These are phyloP conservation scores for Hoplodrina ambigua DNA, from an alignment of 2,888 invertebrate species.

Conservation along the genomic window DNA sequence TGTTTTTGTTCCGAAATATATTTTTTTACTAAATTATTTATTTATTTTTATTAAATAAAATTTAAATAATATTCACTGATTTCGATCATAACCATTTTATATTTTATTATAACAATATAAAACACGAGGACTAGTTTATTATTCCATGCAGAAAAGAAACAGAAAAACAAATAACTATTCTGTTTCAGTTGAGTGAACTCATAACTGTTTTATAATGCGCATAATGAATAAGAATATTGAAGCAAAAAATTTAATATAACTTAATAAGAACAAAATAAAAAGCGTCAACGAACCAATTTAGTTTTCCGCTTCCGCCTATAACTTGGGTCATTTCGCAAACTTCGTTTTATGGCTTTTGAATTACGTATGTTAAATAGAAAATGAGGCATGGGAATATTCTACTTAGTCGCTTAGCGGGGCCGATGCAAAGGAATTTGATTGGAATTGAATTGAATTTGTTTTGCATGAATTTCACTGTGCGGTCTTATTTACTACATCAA, in stretches of 20 bases:
- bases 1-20: too few relatives aligned
- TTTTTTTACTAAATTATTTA: too few relatives aligned
- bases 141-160: neutral
- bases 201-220: slow-evolving; percentile 26
- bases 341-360: slow-evolving; percentile 81
- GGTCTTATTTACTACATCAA: slow-evolving; percentile 60
- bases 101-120: neutral
- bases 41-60: too few relatives aligned
- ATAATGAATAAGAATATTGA: slow-evolving; percentile 19
- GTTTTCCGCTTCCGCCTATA: slow-evolving; percentile 65
- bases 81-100: neutral
- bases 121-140: neutral
- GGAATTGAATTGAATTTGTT: slow-evolving; percentile 72
- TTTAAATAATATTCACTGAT: neutral
- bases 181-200: slow-evolving; percentile 28
- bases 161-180: slow-evolving; percentile 19
- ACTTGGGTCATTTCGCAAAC: slow-evolving; percentile 65
- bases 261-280: slow-evolving; percentile 26
- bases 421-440: slow-evolving; percentile 70
- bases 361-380: slow-evolving; percentile 82
- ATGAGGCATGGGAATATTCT: slow-evolving; percentile 82
- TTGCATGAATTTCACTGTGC: slow-evolving; percentile 62
- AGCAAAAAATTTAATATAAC: slow-evolving; percentile 24
- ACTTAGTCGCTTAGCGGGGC: slow-evolving; percentile 63
- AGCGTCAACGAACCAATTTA: slow-evolving; percentile 32